phyloP scores from a whole-genome alignment of 2,797 vertebrate species.

The Tangara arthus region DNA sequence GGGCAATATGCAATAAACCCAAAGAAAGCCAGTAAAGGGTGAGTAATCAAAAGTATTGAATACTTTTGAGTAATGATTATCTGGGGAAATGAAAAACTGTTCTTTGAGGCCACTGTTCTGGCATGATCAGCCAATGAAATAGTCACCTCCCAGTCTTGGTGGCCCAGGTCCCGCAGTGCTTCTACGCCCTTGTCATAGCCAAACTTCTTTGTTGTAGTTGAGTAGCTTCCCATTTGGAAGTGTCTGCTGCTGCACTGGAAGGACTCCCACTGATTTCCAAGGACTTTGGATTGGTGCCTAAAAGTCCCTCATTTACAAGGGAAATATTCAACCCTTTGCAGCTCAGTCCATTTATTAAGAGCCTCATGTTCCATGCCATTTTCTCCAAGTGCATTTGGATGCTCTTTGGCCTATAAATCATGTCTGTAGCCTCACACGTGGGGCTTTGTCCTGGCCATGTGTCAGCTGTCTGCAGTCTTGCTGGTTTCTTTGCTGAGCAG shows the following conservation, averaged over 20 bases:
- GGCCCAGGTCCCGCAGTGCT: background rate
- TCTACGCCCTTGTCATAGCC: background rate
- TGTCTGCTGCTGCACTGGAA: background rate
- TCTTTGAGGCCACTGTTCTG: background rate
- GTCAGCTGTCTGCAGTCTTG: background rate
- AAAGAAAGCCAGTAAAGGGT: background rate
- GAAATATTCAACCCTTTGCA: background rate
- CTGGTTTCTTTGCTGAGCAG: background rate
- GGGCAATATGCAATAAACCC: background rate
- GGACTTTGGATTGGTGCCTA: background rate
- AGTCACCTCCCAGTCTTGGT: background rate
- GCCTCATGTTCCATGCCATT: background rate
- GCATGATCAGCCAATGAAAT: background rate
- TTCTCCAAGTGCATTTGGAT: background rate
- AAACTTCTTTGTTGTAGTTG: background rate
- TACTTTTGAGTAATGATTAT: background rate
- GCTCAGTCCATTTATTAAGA: background rate
- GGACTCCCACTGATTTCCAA: background rate
- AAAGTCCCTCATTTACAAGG: background rate
- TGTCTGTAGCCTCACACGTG: background rate
- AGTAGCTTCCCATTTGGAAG: background rate
- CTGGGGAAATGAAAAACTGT: background rate
- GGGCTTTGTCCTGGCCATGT: background rate
- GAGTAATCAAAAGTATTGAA: background rate
- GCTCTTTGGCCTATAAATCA: slow-evolving; percentile 4